Percentiles rank a stretch among this genome's conserved stretches.
Evolutionary conservation across 2,113 vertebrate genomes (phyloP).

Genomic region (Zosterops pallidus): DNA sequence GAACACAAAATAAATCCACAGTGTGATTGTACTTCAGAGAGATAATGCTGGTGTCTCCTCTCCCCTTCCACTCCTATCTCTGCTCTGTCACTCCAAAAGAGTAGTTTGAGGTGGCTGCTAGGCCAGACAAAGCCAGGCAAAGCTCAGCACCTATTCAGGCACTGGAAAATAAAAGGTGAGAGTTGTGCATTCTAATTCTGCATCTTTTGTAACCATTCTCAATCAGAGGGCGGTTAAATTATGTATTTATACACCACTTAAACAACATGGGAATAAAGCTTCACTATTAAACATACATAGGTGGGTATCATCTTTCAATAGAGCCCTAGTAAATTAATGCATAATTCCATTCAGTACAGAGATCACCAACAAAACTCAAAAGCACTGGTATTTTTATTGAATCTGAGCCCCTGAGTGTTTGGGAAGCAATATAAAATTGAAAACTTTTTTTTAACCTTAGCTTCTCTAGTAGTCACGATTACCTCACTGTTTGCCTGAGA

Average conservation of each 20-base stretch:
- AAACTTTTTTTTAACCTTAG: not conserved
- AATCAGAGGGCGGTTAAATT: not conserved
- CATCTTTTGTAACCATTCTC: not conserved
- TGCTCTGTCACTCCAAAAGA: not conserved
- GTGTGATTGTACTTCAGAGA: not conserved
- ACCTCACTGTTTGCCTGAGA: not conserved
- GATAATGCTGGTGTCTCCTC: not conserved
- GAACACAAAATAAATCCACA: not conserved
- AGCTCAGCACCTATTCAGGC: not conserved
- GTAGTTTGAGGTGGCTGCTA: not conserved
- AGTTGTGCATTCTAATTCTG: not conserved
- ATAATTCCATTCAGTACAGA: not conserved
- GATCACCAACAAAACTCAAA: not conserved
- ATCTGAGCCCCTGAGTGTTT: not conserved
- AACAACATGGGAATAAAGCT: not conserved
- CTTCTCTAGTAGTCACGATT: not conserved
- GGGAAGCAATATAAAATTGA: not conserved
- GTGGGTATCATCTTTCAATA: not conserved
- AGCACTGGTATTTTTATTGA: not conserved
- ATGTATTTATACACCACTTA: not conserved
- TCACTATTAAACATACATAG: not conserved
- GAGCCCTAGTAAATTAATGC: not conserved
- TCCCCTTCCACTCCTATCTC: not conserved
- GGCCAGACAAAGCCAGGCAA: not conserved
- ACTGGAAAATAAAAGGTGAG: not conserved